Evolutionary conservation across 2,797 vertebrate species (phyloP).

Genomic region (Falco naumanni): DNA sequence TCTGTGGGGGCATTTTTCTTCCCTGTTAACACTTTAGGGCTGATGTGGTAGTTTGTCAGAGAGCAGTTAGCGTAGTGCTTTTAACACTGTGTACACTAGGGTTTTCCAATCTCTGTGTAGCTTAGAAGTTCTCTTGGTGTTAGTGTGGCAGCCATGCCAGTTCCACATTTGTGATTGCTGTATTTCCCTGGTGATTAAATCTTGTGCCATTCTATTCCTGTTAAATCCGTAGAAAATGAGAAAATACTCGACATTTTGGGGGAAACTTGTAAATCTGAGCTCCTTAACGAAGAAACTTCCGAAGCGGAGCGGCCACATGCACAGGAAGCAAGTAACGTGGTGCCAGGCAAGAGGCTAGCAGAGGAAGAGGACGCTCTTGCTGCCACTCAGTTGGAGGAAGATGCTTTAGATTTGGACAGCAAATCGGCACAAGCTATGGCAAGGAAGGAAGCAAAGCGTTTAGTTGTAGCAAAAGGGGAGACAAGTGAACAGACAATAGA

Average conservation of each 20-base stretch:
- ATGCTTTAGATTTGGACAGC: slow-evolving; percentile 86
- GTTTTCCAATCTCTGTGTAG: slow-evolving; percentile 89
- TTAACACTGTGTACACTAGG: slow-evolving; percentile 80
- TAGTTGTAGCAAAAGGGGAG: slow-evolving; percentile 86
- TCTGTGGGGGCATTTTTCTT: slow-evolving; percentile 77
- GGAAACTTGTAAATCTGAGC: slow-evolving; percentile 99
- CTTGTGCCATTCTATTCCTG: slow-evolving; percentile 99
- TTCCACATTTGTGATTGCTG: slow-evolving; percentile 96
- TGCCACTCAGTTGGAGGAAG: slow-evolving; percentile 81
- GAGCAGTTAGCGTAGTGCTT: slow-evolving; percentile 58
- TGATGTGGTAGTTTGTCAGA: slow-evolving; percentile 53
- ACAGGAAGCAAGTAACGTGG: slow-evolving; percentile 87
- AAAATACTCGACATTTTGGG: slow-evolving; percentile 93
- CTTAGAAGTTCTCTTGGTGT: slow-evolving; percentile 78
- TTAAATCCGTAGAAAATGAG: slow-evolving; percentile 99
- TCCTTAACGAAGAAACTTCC: slow-evolving; percentile 90
- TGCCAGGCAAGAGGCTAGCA: slow-evolving; percentile 81
- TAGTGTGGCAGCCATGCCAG: slow-evolving; percentile 91
- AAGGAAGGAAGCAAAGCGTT: slow-evolving; percentile 81
- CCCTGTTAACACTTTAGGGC: slow-evolving; percentile 79
- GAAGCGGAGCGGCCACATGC: slow-evolving; percentile 85
- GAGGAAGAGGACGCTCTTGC: slow-evolving; percentile 88
- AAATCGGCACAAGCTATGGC: slow-evolving; percentile 78
- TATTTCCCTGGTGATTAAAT: slow-evolving; percentile 99
- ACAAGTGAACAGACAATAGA: slow-evolving; percentile 74